Percentiles rank a stretch among this genome's conserved stretches.
phyloP scores from a whole-genome alignment of 2,797 vertebrate genomes.

The Euthynnus affinis region DNA sequence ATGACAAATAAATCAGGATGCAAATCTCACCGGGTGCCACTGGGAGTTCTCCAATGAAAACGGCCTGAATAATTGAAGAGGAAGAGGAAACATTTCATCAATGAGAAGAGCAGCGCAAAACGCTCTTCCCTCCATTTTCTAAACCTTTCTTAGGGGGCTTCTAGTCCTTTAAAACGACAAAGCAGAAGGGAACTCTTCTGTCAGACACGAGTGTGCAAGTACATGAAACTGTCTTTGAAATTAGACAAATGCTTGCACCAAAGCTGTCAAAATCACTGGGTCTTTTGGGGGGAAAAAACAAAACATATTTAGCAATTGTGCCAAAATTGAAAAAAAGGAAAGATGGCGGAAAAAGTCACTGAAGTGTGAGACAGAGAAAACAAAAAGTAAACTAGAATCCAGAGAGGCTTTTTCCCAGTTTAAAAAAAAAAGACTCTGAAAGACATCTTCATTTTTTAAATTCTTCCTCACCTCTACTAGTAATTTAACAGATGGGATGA shows the following conservation, averaged over 20 bases:
- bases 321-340: neutral
- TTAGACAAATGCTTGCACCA: conserved; percentile 20
- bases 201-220: neutral
- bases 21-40: conserved; percentile 87
- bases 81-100: conserved; percentile 88
- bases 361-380: neutral
- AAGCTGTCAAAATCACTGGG: neutral
- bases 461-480: conserved; percentile 53
- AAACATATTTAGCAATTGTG: neutral
- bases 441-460: conserved; percentile 79
- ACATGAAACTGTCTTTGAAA: conserved; percentile 27
- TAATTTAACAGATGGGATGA: conserved; percentile 73
- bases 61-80: conserved; percentile 85
- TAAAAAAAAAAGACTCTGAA: conserved; percentile 69
- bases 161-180: conserved; percentile 31
- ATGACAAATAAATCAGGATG: conserved; percentile 91
- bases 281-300: neutral
- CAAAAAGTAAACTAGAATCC: conserved; percentile 22
- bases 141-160: conserved; percentile 38
- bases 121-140: conserved; percentile 62
- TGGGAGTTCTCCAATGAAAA: conserved; percentile 88
- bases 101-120: conserved; percentile 81
- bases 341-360: neutral
- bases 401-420: conserved; percentile 35
- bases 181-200: conserved; percentile 25